These are phyloP conservation scores for Drosophila gunungcola DNA, from an alignment of 1,140 invertebrate genomes.

Conservation along the genomic window DNA sequence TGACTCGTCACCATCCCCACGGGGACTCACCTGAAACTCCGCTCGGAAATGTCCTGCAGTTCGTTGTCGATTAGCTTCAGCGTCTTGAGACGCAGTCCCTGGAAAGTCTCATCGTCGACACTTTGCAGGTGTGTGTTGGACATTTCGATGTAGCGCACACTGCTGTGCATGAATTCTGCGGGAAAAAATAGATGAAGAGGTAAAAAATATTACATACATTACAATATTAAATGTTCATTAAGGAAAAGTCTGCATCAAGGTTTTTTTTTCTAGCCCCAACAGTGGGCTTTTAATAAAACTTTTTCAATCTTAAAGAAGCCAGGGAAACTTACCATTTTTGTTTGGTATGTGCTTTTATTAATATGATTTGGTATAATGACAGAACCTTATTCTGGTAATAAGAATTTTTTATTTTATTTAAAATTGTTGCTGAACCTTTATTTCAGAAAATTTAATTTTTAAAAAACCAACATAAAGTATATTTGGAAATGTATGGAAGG, in stretches of 20 bases:
- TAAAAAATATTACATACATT: neutral
- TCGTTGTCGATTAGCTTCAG: conserved; percentile 86
- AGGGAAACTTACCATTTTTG: no score
- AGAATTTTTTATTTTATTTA: no score
- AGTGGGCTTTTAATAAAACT: no score
- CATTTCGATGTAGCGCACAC: conserved; percentile 86
- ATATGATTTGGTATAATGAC: no score
- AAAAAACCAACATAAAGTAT: no score
- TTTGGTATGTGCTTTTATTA: no score
- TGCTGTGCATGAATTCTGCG: conserved; percentile 85
- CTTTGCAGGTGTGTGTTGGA: conserved; percentile 85
- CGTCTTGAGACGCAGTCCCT: conserved; percentile 85
- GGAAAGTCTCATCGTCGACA: conserved; percentile 85
- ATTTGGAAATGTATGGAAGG: no score
- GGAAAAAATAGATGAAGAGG: conserved; percentile 15
- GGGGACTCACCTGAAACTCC: conserved; percentile 82
- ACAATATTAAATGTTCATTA: no score
- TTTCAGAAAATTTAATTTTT: no score
- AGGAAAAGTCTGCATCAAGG: neutral
- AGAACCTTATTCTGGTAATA: no score
- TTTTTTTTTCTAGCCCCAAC: neutral
- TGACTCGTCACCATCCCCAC: conserved; percentile 40
- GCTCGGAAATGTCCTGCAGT: conserved; percentile 85
- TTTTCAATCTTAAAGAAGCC: no score
- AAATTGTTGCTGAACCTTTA: no score